Conservation (phyloP, 1,140 invertebrate genomes). For the Caenorhabditis brenneri region DNA sequence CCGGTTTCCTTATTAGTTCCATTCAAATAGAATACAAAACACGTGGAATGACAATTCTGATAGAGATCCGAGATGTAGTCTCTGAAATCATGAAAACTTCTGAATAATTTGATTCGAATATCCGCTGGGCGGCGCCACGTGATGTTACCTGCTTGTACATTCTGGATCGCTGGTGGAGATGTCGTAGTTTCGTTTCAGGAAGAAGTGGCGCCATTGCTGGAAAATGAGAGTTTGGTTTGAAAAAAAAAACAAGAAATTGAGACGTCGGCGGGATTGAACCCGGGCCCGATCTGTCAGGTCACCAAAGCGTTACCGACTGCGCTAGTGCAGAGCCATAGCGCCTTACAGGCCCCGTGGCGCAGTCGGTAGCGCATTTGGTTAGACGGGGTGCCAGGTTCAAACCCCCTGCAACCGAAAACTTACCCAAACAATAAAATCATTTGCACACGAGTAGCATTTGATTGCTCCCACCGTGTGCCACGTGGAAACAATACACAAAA, state of each 20-base stretch:
- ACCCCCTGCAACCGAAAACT: no score
- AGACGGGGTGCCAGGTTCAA: no score
- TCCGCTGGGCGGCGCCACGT: not conserved
- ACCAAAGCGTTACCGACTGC: no score
- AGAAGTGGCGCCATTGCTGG: slow-evolving; percentile 68
- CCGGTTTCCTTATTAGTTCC: slow-evolving; percentile 61
- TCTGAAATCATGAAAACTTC: slow-evolving; percentile 32
- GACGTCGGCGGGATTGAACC: no score
- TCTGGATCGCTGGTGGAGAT: slow-evolving; percentile 57
- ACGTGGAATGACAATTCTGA: slow-evolving; percentile 56
- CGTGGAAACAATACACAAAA: not conserved
- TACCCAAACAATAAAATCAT: slow-evolving; percentile 65
- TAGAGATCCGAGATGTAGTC: slow-evolving; percentile 56
- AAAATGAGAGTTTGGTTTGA: not conserved
- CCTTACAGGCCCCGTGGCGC: no score
- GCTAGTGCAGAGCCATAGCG: no score
- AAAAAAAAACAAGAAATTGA: no score
- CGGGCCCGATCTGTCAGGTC: no score
- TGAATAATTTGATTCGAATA: not conserved
- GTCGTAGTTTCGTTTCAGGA: slow-evolving; percentile 64
- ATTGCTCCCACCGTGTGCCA: slow-evolving; percentile 29
- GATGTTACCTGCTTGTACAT: slow-evolving; percentile 51
- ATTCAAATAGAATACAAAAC: slow-evolving; percentile 63
- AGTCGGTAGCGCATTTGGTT: no score
- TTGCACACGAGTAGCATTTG: slow-evolving; percentile 62